phyloP scores from a whole-genome alignment of 2,888 invertebrate species.

The Machimus atricapillus region DNA sequence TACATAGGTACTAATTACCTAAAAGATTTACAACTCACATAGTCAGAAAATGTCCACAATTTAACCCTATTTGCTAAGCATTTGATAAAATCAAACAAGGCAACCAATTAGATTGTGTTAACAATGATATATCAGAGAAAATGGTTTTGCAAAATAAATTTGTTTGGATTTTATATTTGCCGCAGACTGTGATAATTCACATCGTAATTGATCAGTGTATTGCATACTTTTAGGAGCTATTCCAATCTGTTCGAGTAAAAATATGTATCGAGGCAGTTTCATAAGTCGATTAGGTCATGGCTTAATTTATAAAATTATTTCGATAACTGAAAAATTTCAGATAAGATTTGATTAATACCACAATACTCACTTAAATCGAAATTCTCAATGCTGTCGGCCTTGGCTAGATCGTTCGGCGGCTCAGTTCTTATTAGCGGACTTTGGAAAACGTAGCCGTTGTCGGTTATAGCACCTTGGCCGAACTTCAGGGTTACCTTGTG shows the following conservation, averaged over 20 bases:
- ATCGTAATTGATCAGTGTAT: not conserved
- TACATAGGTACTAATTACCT: not conserved
- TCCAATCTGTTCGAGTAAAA: not conserved
- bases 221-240: not conserved
- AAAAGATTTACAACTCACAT: not conserved
- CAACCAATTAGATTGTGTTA: not conserved
- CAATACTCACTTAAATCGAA: constrained; percentile 51
- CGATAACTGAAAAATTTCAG: not conserved
- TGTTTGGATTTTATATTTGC: not conserved
- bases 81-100: not conserved
- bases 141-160: not conserved
- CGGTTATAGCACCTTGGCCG: constrained; percentile 45
- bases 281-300: not conserved
- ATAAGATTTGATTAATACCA: not conserved
- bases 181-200: not conserved
- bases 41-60: not conserved
- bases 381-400: constrained; percentile 51
- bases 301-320: not conserved
- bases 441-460: constrained; percentile 50
- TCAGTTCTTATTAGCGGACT: constrained; percentile 53
- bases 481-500: constrained; percentile 51
- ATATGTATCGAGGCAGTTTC: not conserved
- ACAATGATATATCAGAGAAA: not conserved
- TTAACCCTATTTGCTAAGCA: not conserved
- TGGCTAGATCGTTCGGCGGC: constrained; percentile 49